Evolutionary conservation across 1,140 invertebrate species (phyloP).

Genomic region (Pectinophora gossypiella): DNA sequence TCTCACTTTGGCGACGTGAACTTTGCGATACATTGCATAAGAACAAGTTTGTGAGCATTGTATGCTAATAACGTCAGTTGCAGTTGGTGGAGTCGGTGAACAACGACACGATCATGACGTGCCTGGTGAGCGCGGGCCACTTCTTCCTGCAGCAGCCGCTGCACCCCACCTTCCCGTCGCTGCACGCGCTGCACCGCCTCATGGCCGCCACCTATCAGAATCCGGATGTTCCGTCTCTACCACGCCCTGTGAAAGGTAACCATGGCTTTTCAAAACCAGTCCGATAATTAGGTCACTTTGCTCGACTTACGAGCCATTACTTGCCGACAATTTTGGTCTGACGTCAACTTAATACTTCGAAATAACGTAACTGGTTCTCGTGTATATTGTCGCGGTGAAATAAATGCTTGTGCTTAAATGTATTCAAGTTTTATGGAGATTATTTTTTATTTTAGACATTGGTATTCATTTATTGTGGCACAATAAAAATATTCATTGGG

Average conservation of each 20-base stretch:
- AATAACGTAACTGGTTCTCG: no score
- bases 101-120: constrained; percentile 92
- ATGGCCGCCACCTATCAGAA: constrained; percentile 82
- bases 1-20: no score
- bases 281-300: constrained; percentile 2
- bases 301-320: neutral
- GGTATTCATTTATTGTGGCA: no score
- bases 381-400: no score
- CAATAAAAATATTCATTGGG: no score
- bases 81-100: constrained; percentile 93
- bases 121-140: constrained; percentile 88
- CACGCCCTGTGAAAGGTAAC: constrained; percentile 79
- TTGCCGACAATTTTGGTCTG: no score
- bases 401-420: no score
- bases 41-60: constrained; percentile 19
- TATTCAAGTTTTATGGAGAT: no score
- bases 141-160: constrained; percentile 95
- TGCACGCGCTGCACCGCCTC: constrained; percentile 85
- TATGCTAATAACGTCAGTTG: constrained; percentile 77
- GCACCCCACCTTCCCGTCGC: constrained; percentile 91
- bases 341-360: no score
- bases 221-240: constrained; percentile 79
- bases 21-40: neutral
- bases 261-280: constrained; percentile 8
- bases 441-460: no score